phyloP scores from a whole-genome alignment of 2,113 vertebrate species.

The Ictalurus punctatus region DNA sequence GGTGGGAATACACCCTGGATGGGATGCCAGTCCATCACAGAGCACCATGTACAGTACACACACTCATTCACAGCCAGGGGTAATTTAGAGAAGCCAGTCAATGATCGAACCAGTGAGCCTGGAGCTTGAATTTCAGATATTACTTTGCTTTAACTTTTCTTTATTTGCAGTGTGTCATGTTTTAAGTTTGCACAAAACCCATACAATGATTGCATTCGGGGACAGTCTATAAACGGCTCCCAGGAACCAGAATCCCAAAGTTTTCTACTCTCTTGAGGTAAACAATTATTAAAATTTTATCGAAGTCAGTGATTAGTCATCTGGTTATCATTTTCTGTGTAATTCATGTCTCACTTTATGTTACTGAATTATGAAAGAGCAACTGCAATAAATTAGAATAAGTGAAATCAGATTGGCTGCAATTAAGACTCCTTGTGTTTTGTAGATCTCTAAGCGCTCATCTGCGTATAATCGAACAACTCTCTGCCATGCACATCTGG shows the following conservation, averaged over 20 bases:
- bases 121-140: not conserved
- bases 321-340: conserved; percentile 9
- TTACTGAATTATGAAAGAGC: conserved; percentile 31
- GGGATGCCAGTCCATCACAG: not conserved
- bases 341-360: conserved; percentile 26
- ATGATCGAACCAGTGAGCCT: not conserved
- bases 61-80: not conserved
- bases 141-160: not conserved
- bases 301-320: not conserved
- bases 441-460: conserved; percentile 21
- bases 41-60: not conserved
- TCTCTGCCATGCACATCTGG: conserved; percentile 44
- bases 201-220: not conserved
- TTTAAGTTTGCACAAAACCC: not conserved
- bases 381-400: conserved; percentile 34
- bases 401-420: conserved; percentile 27
- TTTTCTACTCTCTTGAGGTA: not conserved
- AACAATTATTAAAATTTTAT: not conserved
- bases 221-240: not conserved
- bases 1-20: not conserved
- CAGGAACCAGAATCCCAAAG: not conserved
- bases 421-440: conserved; percentile 43
- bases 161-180: not conserved
- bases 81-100: not conserved
- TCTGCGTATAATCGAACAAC: conserved; percentile 35